These are phyloP conservation scores for Ptyas mucosa DNA, from an alignment of 2,113 vertebrate genomes.

Conservation along the genomic window DNA sequence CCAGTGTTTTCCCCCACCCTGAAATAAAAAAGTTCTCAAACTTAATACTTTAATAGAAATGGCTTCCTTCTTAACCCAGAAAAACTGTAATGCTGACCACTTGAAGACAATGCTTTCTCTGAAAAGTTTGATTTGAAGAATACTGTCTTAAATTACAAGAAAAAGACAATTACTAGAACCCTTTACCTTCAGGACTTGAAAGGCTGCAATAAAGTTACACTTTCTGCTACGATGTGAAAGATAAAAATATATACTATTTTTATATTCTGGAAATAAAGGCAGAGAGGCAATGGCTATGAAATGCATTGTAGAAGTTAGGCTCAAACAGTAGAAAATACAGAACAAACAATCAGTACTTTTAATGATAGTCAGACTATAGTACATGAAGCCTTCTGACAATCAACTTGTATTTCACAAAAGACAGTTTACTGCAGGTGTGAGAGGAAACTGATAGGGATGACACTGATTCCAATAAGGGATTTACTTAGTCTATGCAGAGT, in stretches of 20 bases:
- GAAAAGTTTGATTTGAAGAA: not conserved
- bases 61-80: not conserved
- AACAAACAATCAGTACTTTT: constrained; percentile 23
- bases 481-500: not conserved
- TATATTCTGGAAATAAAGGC: not conserved
- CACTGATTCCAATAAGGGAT: not conserved
- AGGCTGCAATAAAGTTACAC: not conserved
- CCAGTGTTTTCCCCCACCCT: not conserved
- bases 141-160: not conserved
- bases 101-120: not conserved
- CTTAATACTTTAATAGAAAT: not conserved
- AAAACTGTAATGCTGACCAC: not conserved
- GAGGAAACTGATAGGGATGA: not conserved
- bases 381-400: constrained; percentile 18
- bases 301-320: constrained; percentile 19
- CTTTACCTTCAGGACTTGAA: not conserved
- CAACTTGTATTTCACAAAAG: constrained; percentile 23
- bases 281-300: not conserved
- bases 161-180: not conserved
- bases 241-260: not conserved
- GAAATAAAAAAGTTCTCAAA: not conserved
- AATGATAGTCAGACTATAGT: constrained; percentile 22
- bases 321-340: constrained; percentile 18
- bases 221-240: not conserved
- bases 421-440: constrained; percentile 15